Conservation (phyloP, 2,113 vertebrate species). For the Chloroceryle aenea region DNA sequence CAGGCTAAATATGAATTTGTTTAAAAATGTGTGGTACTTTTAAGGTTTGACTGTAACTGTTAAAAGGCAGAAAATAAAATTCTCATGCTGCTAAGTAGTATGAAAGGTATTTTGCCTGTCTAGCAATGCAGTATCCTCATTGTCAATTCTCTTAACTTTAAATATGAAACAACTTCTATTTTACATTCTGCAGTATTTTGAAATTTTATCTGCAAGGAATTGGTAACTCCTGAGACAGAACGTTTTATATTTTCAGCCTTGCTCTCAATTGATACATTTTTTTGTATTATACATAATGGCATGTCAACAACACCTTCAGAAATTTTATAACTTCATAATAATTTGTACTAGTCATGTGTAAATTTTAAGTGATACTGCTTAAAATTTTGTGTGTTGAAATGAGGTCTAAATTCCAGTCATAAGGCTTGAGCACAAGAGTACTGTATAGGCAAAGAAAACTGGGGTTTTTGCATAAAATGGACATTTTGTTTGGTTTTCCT, state of each 20-base stretch:
- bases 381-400: background rate
- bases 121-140: conserved; percentile 17
- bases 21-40: background rate
- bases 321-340: background rate
- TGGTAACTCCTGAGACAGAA: background rate
- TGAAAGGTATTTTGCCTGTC: background rate
- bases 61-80: conserved; percentile 19
- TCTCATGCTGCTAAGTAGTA: background rate
- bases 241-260: background rate
- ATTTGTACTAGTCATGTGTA: conserved; percentile 35
- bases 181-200: conserved; percentile 21
- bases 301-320: conserved; percentile 47
- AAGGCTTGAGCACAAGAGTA: background rate
- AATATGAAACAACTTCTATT: conserved; percentile 31
- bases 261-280: background rate
- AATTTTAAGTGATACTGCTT: background rate
- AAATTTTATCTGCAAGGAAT: conserved; percentile 18
- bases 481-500: background rate
- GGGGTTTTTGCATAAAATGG: background rate
- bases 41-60: background rate
- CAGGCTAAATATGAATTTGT: conserved; percentile 41
- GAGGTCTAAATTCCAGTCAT: background rate
- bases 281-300: conserved; percentile 15
- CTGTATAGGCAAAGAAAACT: background rate
- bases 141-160: conserved; percentile 51